Conservation (phyloP, 2,797 vertebrate genomes). For the Iguana delicatissima region DNA sequence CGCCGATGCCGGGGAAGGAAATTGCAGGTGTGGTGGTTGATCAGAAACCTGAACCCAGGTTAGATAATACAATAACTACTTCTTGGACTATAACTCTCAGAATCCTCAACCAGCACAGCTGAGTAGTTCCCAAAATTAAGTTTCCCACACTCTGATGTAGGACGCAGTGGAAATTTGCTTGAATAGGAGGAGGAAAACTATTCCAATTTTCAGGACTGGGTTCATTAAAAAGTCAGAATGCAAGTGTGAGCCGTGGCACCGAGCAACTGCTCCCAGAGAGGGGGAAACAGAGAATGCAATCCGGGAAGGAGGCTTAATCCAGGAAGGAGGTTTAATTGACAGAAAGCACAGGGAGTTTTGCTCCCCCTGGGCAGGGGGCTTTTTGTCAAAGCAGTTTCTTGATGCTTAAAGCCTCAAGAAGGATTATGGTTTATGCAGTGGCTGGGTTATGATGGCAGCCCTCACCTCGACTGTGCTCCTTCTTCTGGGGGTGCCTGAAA, state of each 20-base stretch:
- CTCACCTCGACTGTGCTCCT: conserved; percentile 9
- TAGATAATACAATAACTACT: too few species aligned
- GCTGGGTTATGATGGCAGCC: too few species aligned
- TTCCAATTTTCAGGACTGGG: not conserved
- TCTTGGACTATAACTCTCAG: not conserved
- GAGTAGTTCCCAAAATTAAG: too few species aligned
- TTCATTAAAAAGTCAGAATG: not conserved
- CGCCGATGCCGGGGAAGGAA: too few species aligned
- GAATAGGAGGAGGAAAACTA: not conserved
- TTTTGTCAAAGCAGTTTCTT: not conserved
- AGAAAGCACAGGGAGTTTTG: too few species aligned
- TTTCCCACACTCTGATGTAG: too few species aligned
- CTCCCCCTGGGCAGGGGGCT: not conserved
- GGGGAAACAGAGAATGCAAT: too few species aligned
- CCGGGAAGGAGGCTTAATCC: too few species aligned
- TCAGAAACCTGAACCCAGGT: too few species aligned
- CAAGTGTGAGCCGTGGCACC: too few species aligned
- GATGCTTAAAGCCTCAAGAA: accelerated
- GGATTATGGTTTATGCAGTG: not conserved
- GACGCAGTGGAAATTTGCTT: too few species aligned
- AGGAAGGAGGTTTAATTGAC: not conserved
- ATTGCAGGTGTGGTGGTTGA: not conserved
- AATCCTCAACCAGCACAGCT: not conserved
- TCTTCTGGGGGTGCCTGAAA: not conserved
- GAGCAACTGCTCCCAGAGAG: not conserved